Evolutionary conservation across 2,888 invertebrate species (phyloP).

Genomic region (Epinotia ramella): DNA sequence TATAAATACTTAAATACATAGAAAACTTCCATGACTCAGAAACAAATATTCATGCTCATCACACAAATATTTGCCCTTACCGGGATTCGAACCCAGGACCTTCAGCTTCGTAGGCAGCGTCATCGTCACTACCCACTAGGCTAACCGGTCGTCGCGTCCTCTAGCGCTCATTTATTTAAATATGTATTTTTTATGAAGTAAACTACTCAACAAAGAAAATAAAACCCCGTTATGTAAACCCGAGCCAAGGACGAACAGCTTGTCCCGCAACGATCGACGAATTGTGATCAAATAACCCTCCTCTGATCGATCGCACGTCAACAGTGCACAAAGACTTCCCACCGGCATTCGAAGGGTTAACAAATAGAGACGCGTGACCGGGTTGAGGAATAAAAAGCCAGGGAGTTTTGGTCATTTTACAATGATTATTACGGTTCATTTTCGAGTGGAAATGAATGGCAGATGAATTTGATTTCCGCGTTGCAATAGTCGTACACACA

Average conservation of each 20-base stretch:
- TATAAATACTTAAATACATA: too few species aligned
- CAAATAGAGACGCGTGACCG: constrained; percentile 42
- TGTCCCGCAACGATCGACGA: constrained; percentile 27
- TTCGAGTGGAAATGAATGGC: constrained; percentile 11
- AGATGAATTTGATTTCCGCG: constrained; percentile 41
- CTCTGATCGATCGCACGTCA: constrained; percentile 35
- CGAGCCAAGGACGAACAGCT: constrained; percentile 7
- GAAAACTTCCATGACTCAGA: too few species aligned
- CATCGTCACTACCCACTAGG: too few species aligned
- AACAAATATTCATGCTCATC: too few species aligned
- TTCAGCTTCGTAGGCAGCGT: too few species aligned
- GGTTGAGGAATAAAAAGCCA: neutral
- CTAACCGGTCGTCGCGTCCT: too few species aligned
- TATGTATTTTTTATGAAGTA: neutral
- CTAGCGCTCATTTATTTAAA: too few species aligned
- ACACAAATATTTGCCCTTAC: too few species aligned
- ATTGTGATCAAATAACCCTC: constrained; percentile 37
- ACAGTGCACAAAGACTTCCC: constrained; percentile 11
- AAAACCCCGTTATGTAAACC: constrained; percentile 22
- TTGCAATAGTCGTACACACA: neutral
- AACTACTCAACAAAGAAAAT: constrained; percentile 1
- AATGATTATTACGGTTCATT: neutral
- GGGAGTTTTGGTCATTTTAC: neutral
- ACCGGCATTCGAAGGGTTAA: constrained; percentile 37
- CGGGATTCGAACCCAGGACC: too few species aligned